Evolutionary conservation across 2,113 vertebrate species (phyloP), one percentile per base, ranked within the genome.

Genomic region (Oenanthe oenanthe): DNA sequence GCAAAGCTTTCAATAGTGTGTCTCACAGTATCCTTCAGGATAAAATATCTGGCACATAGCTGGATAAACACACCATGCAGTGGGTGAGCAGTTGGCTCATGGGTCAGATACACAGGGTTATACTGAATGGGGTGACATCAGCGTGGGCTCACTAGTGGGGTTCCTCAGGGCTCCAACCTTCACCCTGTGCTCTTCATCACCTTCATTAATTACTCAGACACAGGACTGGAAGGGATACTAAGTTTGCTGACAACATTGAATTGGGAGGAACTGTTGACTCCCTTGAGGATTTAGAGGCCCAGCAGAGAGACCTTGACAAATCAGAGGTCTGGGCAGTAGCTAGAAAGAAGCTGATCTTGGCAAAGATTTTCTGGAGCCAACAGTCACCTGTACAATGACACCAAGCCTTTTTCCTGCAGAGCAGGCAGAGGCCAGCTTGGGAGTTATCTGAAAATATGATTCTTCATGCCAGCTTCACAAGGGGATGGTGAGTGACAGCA

Each of bases 121-220:
- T 3, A 62, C 29, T 47, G 50, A 10, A 26, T 31, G 34, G 25
- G 13, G 13, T 63, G 31, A 32, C 42, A 36, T 36, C 66, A 79
- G 57, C 25, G 3, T 34, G 34, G 20, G 1, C 29, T 63, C 85
- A 21, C 66, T 42, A 9, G 11, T 26, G 34, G 17, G 16, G 13
- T 42, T 79, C 34, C 25, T 40, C 13, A 48, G 31, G 25, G 5
- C 48, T 79, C 13, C 13, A 5, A 50, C 25, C 21, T 56, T 0
- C 0, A 2, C 34, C 50, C 4, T n/a, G 29, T 54, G 40, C 40
- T 65, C 21, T 57, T 72, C 21, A 26, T 10, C 13, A 22, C 36
- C 31, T 50, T 80, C 34, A 18, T 36, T 42, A 72, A 80, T 65
- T 21, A 36, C 34, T 72, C 0, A 0, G 17, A 63, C 0, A 0